Percentiles rank a stretch among this genome's conserved stretches.
phyloP scores from a whole-genome alignment of 2,888 invertebrate species.

The Eurytoma adleriae region DNA sequence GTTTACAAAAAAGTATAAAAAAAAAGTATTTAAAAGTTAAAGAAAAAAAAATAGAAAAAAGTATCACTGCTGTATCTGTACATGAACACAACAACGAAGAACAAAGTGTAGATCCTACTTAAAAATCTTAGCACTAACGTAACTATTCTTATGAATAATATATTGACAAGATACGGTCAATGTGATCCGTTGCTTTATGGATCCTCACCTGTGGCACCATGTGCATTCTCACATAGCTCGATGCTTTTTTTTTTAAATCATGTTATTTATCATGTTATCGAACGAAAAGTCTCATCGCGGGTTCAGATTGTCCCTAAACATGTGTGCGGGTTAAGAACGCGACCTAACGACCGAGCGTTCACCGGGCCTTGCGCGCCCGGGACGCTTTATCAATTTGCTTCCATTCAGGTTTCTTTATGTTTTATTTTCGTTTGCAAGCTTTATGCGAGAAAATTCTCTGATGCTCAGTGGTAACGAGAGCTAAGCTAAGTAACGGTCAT shows the following conservation, averaged over 20 bases:
- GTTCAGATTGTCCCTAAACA: conserved; percentile 58
- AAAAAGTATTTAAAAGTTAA: neutral
- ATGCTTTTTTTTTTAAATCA: conserved; percentile 61
- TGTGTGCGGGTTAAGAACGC: conserved; percentile 74
- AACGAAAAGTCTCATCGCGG: conserved; percentile 61
- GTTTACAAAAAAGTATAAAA: neutral
- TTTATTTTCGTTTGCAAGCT: too few species aligned
- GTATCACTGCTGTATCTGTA: conserved; percentile 20
- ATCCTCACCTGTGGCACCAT: conserved; percentile 74
- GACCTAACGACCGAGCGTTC: conserved; percentile 71
- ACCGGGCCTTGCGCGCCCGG: conserved; percentile 76
- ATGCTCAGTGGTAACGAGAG: conserved; percentile 51
- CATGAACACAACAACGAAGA: conserved; percentile 18
- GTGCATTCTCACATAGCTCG: conserved; percentile 69
- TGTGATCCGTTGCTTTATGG: conserved; percentile 67
- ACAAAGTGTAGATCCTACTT: conserved; percentile 25
- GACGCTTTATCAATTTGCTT: conserved; percentile 62
- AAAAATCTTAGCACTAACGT: conserved; percentile 22
- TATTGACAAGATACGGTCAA: conserved; percentile 59
- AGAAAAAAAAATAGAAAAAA: neutral
- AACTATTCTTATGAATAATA: conserved; percentile 45
- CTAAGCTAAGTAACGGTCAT: conserved; percentile 52
- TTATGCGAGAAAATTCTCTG: conserved; percentile 26
- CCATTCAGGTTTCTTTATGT: too few species aligned
- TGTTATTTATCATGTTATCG: conserved; percentile 46